A percentile compares a stretch with the other conserved stretches of the same genome.
Conservation (phyloP, 35 echinoderm and acorn worm genomes). For the Diadema setosum region DNA sequence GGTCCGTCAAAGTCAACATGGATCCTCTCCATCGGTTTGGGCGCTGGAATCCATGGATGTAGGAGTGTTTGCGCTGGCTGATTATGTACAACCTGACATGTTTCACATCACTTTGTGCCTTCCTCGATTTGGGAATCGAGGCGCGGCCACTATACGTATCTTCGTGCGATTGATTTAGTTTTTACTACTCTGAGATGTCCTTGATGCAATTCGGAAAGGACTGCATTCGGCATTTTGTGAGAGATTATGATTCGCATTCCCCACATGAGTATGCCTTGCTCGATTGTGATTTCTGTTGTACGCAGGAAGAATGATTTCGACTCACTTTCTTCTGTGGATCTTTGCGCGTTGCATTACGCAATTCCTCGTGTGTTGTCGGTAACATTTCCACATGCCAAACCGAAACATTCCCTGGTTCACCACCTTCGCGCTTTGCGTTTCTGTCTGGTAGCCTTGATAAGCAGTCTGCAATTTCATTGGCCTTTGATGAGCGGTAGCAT, state of each 20-base stretch:
- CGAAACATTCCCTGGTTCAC: too few relatives aligned
- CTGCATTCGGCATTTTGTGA: background rate
- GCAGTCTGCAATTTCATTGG: too few relatives aligned
- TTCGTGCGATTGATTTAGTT: constrained; percentile 45
- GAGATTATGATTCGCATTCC: constrained; percentile 17
- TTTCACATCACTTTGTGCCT: constrained; percentile 12
- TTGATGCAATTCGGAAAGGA: constrained; percentile 37
- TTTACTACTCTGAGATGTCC: constrained; percentile 50
- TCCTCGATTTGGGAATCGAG: constrained; percentile 58
- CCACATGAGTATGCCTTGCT: constrained; percentile 11
- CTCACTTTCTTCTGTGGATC: constrained; percentile 9
- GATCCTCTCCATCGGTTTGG: constrained; percentile 14
- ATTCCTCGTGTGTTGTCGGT: too few relatives aligned
- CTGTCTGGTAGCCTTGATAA: too few relatives aligned
- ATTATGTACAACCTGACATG: constrained; percentile 50
- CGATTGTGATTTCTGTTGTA: constrained; percentile 27
- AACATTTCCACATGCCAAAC: too few relatives aligned
- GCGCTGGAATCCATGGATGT: constrained; percentile 63
- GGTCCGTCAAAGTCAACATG: constrained; percentile 64
- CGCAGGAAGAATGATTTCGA: constrained; percentile 38
- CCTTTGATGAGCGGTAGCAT: too few relatives aligned
- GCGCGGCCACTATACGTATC: constrained; percentile 46
- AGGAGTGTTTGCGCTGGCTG: constrained; percentile 26
- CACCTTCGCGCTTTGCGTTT: too few relatives aligned
- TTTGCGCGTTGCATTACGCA: too few relatives aligned